Evolutionary conservation across 2,797 vertebrate genomes (phyloP).

Genomic region (Mormyrops boulengeri): DNA sequence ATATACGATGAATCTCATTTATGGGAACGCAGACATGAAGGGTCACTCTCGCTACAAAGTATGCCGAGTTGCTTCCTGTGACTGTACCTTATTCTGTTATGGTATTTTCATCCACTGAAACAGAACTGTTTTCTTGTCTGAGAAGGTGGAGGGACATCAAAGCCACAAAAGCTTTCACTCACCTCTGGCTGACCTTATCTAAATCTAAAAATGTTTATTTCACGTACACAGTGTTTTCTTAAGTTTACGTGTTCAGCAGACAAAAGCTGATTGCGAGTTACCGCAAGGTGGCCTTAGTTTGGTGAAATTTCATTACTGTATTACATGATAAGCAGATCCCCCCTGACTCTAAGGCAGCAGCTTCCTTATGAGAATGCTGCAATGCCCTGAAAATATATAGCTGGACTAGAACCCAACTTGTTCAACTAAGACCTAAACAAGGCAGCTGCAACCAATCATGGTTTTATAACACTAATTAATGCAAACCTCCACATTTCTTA

Average conservation of each 20-base stretch:
- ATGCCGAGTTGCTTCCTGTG: not conserved
- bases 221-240: not conserved
- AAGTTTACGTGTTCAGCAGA: not conserved
- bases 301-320: not conserved
- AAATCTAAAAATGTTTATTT: not conserved
- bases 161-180: not conserved
- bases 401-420: slow-evolving; percentile 30
- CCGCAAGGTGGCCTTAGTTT: not conserved
- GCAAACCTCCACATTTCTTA: not conserved
- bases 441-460: not conserved
- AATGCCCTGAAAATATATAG: not conserved
- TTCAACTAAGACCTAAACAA: slow-evolving; percentile 7
- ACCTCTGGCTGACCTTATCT: not conserved
- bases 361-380: not conserved
- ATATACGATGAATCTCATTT: not conserved
- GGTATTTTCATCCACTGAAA: not conserved
- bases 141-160: not conserved
- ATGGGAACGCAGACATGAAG: not conserved
- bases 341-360: not conserved
- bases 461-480: not conserved
- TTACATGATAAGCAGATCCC: not conserved
- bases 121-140: not conserved
- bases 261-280: not conserved
- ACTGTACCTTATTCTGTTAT: not conserved
- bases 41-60: not conserved